phyloP scores from a whole-genome alignment of 2,888 invertebrate genomes.

The Caenorhabditis japonica region DNA sequence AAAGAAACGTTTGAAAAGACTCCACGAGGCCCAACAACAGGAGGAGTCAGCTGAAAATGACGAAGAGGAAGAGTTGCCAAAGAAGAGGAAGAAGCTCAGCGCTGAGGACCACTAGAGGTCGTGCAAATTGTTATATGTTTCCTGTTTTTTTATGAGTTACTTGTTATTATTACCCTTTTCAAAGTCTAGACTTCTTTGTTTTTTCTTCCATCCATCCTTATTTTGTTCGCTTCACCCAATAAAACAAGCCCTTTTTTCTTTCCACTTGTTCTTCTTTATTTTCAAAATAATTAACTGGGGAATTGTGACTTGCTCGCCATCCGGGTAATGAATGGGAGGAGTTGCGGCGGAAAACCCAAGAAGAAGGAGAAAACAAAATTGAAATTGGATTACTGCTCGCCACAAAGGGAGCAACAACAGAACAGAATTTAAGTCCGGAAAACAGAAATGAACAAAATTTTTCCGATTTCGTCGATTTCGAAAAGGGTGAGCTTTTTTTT shows the following conservation, averaged over 20 bases:
- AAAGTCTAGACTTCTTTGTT: too few relatives aligned
- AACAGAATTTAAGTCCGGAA: neutral
- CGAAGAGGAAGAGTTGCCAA: constrained; percentile 35
- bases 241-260: constrained; percentile 16
- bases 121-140: neutral
- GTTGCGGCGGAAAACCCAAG: constrained; percentile 1
- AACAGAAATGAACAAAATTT: neutral
- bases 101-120: constrained; percentile 29
- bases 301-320: constrained; percentile 7
- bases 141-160: neutral
- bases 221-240: too few relatives aligned
- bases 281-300: constrained; percentile 35
- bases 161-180: too few relatives aligned
- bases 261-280: neutral
- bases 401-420: neutral
- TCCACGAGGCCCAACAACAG: constrained; percentile 34
- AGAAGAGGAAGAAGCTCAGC: constrained; percentile 45
- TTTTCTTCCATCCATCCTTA: too few relatives aligned
- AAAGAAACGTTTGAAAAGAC: constrained; percentile 45
- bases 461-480: neutral
- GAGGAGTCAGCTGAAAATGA: neutral
- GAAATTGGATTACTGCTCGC: constrained; percentile 36
- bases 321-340: constrained; percentile 22
- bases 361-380: constrained; percentile 31
- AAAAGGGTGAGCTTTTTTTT: constrained; percentile 12